Base-by-base conservation (phyloP, 2,888 invertebrate species). In the Carpatolechia fugitivella region DNA sequence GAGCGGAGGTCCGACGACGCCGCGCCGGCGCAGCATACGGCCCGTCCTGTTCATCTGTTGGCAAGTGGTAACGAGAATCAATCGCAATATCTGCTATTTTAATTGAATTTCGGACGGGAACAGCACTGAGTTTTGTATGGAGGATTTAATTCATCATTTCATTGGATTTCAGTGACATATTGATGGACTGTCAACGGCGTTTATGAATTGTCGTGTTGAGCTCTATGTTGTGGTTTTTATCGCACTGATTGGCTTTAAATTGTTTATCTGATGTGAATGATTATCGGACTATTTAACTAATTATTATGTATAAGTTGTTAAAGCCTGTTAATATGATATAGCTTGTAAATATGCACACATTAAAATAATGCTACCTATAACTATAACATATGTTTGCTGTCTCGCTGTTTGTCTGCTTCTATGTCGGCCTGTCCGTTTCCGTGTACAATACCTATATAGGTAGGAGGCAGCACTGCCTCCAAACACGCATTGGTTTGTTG, bases 71-170 rank as follows among this genome's bases (percentile, higher is more conserved):
- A 18, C 31, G 2, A 6, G 6, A 20, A 49, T 35, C 35, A 35
- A 20, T 35, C 49, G 20, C 35, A 20, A 38, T 51, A 51, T 13
- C 35, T 51, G 51, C 24, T 40, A 13, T 51, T 29, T 38, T 51
- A 38, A 51, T 51, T 51, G 38, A 51, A 54, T 47, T 47, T 20
- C 35, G 24, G 36, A 44, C 38, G 31, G 31, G 48, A 29, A 48
- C 30, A 36, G 35, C 36, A 47, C 29, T 16, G 40, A 48, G 31
- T 53, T 58, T 55, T 56, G 50, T 47, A 40, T 54, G 50, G 41
- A 60, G 61, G 69, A 77, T 80, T 80, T 75, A 76, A 81, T 78
- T 75, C 71, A 75, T 80, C 72, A 80, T 76, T 76, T 76, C 65
- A 62, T 65, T 62, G 68, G 70, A 71, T 72, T 57, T 72, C 70